Percentiles rank a stretch among this genome's conserved stretches.
These are phyloP conservation scores for Micropterix aruncella DNA, from an alignment of 2,888 invertebrate genomes.

Conservation along the genomic window DNA sequence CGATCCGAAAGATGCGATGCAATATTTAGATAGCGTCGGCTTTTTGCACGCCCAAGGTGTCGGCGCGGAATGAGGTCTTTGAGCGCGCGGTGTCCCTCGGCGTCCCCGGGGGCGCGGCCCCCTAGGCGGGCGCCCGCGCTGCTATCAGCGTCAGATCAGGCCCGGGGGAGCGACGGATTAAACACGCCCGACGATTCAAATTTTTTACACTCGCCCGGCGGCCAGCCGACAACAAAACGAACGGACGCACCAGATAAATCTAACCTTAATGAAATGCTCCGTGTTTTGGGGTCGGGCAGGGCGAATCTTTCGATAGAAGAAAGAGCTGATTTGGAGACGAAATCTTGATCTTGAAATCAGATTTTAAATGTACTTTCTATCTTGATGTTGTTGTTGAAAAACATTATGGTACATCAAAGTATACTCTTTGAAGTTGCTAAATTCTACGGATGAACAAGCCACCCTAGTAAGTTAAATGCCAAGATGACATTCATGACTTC, in stretches of 20 bases:
- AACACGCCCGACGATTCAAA: conserved; percentile 5
- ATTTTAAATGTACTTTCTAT: no score
- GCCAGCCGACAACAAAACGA: neutral
- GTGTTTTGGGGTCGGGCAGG: no score
- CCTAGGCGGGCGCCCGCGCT: neutral
- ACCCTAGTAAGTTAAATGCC: no score
- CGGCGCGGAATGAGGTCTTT: neutral
- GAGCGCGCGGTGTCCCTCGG: no score
- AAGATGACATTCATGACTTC: no score
- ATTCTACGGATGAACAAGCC: no score
- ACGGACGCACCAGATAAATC: neutral
- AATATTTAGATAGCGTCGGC: neutral
- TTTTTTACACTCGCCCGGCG: conserved; percentile 3
- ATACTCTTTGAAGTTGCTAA: no score
- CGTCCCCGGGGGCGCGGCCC: neutral
- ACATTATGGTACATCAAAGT: no score
- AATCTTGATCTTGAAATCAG: no score
- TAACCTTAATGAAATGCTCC: neutral
- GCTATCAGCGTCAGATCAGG: neutral
- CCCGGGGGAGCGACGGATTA: neutral
- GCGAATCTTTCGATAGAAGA: no score
- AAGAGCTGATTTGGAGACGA: no score
- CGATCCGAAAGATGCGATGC: neutral
- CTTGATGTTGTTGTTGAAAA: no score
- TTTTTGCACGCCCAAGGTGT: neutral